Conservation (phyloP, 2,888 invertebrate genomes). For the Diaperis boleti region DNA sequence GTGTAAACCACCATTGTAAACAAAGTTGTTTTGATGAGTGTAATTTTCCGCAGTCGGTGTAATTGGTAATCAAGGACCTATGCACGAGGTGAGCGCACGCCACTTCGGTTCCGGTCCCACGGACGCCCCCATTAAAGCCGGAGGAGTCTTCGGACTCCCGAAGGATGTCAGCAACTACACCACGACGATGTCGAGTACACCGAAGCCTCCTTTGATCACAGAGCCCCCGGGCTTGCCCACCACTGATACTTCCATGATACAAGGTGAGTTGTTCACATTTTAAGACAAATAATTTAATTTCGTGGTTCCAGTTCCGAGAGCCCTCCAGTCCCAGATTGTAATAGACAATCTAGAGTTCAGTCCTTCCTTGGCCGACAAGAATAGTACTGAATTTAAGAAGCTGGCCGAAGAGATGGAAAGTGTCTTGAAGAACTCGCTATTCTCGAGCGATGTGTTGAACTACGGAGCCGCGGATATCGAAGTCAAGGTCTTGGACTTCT, state of each 20-base stretch:
- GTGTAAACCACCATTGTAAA: slow-evolving; percentile 56
- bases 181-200: slow-evolving; percentile 51
- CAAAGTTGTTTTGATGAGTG: slow-evolving; percentile 12
- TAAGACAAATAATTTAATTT: slow-evolving; percentile 4
- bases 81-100: slow-evolving; percentile 71
- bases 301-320: slow-evolving; percentile 72
- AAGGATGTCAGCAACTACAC: slow-evolving; percentile 25
- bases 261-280: no score
- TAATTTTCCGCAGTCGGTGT: slow-evolving; percentile 76
- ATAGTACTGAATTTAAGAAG: slow-evolving; percentile 73
- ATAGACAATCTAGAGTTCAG: slow-evolving; percentile 77
- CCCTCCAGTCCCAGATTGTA: slow-evolving; percentile 76
- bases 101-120: slow-evolving; percentile 68
- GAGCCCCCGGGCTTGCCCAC: slow-evolving; percentile 61
- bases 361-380: slow-evolving; percentile 71
- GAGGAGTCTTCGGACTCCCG: slow-evolving; percentile 62
- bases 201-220: slow-evolving; percentile 61
- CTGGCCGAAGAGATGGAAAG: slow-evolving; percentile 72
- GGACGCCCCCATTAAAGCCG: slow-evolving; percentile 65
- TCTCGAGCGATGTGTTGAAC: slow-evolving; percentile 68
- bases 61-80: slow-evolving; percentile 74
- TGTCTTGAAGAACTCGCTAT: slow-evolving; percentile 71
- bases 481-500: slow-evolving; percentile 73
- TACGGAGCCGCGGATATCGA: slow-evolving; percentile 70
- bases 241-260: slow-evolving; percentile 69